These are phyloP conservation scores for Perizoma affinitatum DNA, from an alignment of 2,888 invertebrate genomes.

Conservation along the genomic window DNA sequence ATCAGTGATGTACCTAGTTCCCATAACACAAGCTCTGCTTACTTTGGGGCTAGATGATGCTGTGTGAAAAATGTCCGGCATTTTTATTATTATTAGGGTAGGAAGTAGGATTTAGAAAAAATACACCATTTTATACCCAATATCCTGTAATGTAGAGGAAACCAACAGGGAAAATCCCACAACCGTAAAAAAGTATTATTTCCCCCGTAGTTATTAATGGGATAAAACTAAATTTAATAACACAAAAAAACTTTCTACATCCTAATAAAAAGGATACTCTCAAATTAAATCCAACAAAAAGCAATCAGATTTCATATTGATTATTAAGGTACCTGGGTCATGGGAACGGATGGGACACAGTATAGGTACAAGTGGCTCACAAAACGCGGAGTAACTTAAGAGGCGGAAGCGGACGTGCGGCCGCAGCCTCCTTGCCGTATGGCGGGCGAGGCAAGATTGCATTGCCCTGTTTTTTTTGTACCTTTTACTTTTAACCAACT, in stretches of 20 bases:
- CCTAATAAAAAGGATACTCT: not conserved
- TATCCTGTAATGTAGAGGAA: no score
- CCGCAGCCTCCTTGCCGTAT: conserved; percentile 59
- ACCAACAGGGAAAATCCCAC: no score
- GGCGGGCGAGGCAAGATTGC: conserved; percentile 10
- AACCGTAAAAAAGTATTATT: no score
- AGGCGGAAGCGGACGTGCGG: conserved; percentile 68
- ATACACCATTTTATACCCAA: no score
- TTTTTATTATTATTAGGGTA: no score
- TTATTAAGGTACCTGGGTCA: conserved; percentile 45
- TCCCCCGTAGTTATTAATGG: no score
- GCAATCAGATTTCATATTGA: conserved; percentile 28
- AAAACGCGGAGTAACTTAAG: conserved; percentile 50
- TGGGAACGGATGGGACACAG: conserved; percentile 59
- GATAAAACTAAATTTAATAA: not conserved
- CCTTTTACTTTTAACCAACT: not conserved
- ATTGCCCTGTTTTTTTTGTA: conserved; percentile 17
- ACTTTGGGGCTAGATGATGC: no score
- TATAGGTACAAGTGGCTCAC: conserved; percentile 2
- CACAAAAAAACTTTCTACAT: no score
- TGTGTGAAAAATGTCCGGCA: no score
- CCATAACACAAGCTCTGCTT: no score
- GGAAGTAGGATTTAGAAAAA: no score
- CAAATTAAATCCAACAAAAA: not conserved
- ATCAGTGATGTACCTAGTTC: no score